Evolutionary conservation across 2,888 invertebrate genomes (phyloP), one percentile per base, ranked within the genome.

Genomic region (Netelia melanura): DNA sequence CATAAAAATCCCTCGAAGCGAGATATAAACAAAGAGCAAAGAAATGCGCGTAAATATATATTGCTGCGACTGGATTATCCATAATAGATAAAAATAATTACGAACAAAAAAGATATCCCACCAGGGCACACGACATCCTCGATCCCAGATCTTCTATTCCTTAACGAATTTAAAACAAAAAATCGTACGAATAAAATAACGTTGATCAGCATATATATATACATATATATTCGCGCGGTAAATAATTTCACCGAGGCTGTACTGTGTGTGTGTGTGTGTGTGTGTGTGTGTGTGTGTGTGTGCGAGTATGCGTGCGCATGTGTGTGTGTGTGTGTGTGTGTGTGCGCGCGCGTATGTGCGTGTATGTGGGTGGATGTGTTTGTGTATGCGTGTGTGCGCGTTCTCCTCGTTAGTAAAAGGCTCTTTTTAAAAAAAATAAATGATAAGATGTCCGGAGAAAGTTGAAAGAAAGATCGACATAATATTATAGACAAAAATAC

Each of bases 401-500:
- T 79, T 79, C 70, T 79, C 79, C 71, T 79, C 79, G 64, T 21
- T 71, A 64, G 71, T 54, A 64, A 78, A 78, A 77, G 11, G 21
- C 38, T 81, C 67, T 74, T 56, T 56, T 56, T 52, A 56, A 23
- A 38, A 64, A 17, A 64, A 78, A 52, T 17, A 23, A 30, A 77
- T 3, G 30, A 38, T 21, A 68, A 21, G 30, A 62, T 38, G 23
- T 44, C 21, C n/a, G 67, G 30, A 62, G 1, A 61, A 61, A 76
- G 6, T 38, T 38, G 38, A 52, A 70, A 48, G 17, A 52, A 38
- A 68, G 10, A 64, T 58, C 44, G 43, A 54, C 43, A 43, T n/a
- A n/a, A 64, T 30, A 62, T 52, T 8, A 67, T 48, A 10, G 25
- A 74, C 11, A 64, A 54, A 38, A 62, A 54, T 21, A 52, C 17